Percentiles rank a stretch among this genome's conserved stretches.
Evolutionary conservation across 2,113 vertebrate genomes (phyloP).

Genomic region (Danionella cerebrum): DNA sequence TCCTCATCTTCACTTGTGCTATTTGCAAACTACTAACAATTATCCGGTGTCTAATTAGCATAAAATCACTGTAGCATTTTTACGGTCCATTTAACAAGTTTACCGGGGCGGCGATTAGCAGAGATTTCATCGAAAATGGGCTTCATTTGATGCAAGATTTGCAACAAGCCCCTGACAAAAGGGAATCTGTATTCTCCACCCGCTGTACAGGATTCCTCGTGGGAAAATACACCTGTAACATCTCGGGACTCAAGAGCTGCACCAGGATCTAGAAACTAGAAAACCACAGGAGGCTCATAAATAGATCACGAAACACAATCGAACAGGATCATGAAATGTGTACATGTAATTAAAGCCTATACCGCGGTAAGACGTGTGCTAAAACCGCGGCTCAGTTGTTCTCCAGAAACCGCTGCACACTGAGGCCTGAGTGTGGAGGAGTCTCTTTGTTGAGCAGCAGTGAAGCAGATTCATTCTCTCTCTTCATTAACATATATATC

Average conservation of each 20-base stretch:
- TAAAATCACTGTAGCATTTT: constrained; percentile 39
- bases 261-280: no score
- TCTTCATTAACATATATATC: constrained; percentile 45
- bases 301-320: no score
- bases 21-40: constrained; percentile 43
- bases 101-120: constrained; percentile 33
- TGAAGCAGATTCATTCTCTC: constrained; percentile 27
- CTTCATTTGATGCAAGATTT: not conserved
- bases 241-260: not conserved
- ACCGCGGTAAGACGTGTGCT: no score
- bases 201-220: not conserved
- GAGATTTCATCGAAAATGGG: constrained; percentile 25
- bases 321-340: no score
- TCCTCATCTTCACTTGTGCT: not conserved
- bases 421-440: not conserved
- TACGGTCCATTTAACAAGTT: constrained; percentile 44
- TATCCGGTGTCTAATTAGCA: constrained; percentile 35
- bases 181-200: not conserved
- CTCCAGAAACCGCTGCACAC: no score
- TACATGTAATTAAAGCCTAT: no score
- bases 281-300: no score
- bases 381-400: no score
- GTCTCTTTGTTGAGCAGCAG: constrained; percentile 36
- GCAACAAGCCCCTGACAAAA: not conserved
- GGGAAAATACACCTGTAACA: not conserved